These are phyloP conservation scores for Botia kubotai DNA, from an alignment of 2,797 vertebrate genomes.

Conservation along the genomic window DNA sequence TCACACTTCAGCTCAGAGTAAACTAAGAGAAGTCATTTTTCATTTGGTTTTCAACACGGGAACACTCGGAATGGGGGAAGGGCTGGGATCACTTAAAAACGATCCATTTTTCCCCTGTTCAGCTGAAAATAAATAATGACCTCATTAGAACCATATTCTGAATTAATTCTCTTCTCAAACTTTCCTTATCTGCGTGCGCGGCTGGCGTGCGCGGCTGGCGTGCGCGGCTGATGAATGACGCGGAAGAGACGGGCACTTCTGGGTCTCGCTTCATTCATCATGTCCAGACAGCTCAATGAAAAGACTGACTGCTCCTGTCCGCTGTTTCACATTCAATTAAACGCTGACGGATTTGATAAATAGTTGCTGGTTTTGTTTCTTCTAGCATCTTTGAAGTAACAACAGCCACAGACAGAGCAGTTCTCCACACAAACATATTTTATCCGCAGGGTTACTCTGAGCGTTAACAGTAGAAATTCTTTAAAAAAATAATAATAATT, in stretches of 20 bases:
- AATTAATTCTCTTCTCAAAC: constrained; percentile 58
- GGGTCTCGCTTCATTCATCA: constrained; percentile 62
- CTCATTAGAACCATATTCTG: constrained; percentile 56
- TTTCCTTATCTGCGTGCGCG: constrained; percentile 50
- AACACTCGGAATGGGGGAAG: constrained; percentile 8
- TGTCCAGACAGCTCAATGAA: constrained; percentile 62
- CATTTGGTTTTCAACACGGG: constrained; percentile 5
- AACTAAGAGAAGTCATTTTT: constrained; percentile 4
- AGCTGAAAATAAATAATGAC: constrained; percentile 58
- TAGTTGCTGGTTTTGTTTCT: constrained; percentile 55
- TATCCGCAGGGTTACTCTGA: constrained; percentile 20
- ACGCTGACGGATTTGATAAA: constrained; percentile 65
- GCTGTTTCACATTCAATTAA: constrained; percentile 67
- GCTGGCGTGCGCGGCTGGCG: constrained; percentile 52
- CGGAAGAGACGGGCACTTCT: constrained; percentile 58
- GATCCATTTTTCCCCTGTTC: constrained; percentile 27
- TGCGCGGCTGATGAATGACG: constrained; percentile 60
- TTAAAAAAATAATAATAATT: neutral
- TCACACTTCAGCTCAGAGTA: constrained; percentile 28
- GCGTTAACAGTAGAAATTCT: constrained; percentile 21
- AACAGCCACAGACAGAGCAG: constrained; percentile 53
- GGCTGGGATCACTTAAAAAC: neutral
- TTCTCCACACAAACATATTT: constrained; percentile 39
- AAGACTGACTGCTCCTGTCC: constrained; percentile 59
- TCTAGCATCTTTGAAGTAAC: constrained; percentile 40